Evolutionary conservation across 1,140 invertebrate genomes (phyloP), one percentile per base, ranked within the genome.

Genomic region (Agrilus planipennis): DNA sequence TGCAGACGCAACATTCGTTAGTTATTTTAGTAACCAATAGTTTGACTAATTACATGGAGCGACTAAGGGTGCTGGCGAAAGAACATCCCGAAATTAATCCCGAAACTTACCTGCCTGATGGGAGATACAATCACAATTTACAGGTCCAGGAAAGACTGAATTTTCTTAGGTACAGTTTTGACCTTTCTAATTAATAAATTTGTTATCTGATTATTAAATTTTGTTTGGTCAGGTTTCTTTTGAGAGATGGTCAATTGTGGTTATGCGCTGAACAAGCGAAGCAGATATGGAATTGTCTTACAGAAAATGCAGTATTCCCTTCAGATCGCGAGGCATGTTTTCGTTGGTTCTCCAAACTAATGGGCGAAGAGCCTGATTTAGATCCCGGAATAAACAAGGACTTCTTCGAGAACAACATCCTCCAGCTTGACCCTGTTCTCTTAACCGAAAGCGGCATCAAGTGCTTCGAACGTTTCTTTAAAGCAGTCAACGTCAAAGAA

Each of bases 341-440:
- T 66, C 89, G 91, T 54, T 97, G 93, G 93, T 97, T 97, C 67
- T 90, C 90, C n/a, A 92, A 96, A 68, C 66, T 96, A 35, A 96
- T 96, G 91, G 89, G 89, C 3, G 91, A 96, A 51, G 92, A 96
- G 58, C 91, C 91, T 4, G 92, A 97, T 67, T 67, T 97, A 31
- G 92, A 97, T 68, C 92, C 92, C 11, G 88, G 91, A 51, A 93
- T 96, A 43, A 95, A 92, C 57, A 81, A 87, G 61, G 85, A 92
- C 57, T 98, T 98, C 71, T 96, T 98, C 71, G 85, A 92, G 66
- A 84, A 87, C 50, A 94, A 96, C 59, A 87, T 97, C 47, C 71
- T 96, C 31, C 86, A 89, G 58, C 71, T 98, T 47, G 86, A 95
- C 67, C 90, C 92, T 2, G 76, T 79, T 44, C 66, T 94, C 42